Evolutionary conservation across 2,888 invertebrate genomes (phyloP).

Genomic region (Hypselothyrea guttata): DNA sequence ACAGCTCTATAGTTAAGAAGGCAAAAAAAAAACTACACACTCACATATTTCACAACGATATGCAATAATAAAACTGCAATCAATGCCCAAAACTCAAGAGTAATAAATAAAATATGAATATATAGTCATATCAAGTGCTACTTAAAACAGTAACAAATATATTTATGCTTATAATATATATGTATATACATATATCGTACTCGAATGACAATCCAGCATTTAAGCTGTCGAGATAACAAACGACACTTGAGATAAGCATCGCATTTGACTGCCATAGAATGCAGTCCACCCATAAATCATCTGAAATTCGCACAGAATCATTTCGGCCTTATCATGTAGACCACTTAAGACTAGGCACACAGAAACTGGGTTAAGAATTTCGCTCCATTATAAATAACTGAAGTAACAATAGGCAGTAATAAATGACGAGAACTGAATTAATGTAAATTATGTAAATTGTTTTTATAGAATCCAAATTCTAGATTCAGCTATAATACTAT

Average conservation of each 20-base stretch:
- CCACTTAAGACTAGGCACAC: constrained; percentile 16
- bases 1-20: too few relatives aligned
- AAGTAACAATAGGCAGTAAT: constrained; percentile 2
- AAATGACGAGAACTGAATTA: too few relatives aligned
- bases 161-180: constrained; percentile 38
- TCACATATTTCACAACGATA: constrained; percentile 20
- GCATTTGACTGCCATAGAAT: constrained; percentile 43
- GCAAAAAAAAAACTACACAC: too few relatives aligned
- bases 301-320: constrained; percentile 40
- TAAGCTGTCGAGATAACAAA: constrained; percentile 55
- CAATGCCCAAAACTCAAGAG: constrained; percentile 35
- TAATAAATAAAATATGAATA: constrained; percentile 37
- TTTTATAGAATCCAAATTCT: too few relatives aligned
- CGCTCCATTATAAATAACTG: constrained; percentile 8
- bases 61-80: constrained; percentile 44
- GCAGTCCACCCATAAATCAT: constrained; percentile 52
- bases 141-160: constrained; percentile 48
- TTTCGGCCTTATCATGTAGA: constrained; percentile 27
- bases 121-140: constrained; percentile 27
- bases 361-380: constrained; percentile 3
- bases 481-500: too few relatives aligned
- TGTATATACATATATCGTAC: constrained; percentile 1
- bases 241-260: constrained; percentile 52
- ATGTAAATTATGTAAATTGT: too few relatives aligned
- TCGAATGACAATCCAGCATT: constrained; percentile 46